Percentiles rank a stretch among this genome's conserved stretches.
Conservation (phyloP, 1,140 invertebrate species). For the Centruroides sculpturatus region DNA sequence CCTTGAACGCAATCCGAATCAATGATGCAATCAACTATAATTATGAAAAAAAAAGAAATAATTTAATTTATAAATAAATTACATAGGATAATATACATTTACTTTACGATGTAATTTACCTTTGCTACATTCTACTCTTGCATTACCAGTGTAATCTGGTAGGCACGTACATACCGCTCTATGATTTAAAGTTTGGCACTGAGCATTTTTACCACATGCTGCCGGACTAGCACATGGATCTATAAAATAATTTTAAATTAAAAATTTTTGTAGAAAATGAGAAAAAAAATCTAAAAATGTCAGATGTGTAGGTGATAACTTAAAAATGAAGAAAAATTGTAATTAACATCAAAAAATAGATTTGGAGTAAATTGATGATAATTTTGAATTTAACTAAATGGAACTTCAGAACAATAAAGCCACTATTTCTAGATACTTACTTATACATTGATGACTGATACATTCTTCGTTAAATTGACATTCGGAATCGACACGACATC, state of each 20-base stretch:
- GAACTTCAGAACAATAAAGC: no score
- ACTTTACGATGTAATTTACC: not conserved
- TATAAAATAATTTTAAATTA: constrained; percentile 7
- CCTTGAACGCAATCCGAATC: constrained; percentile 59
- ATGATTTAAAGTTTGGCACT: constrained; percentile 31
- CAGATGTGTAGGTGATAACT: no score
- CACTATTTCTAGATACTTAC: not conserved
- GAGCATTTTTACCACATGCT: constrained; percentile 33
- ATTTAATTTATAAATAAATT: not conserved
- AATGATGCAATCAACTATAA: constrained; percentile 52
- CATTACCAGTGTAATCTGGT: constrained; percentile 43
- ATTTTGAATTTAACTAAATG: no score
- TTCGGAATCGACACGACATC: constrained; percentile 46
- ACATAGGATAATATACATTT: not conserved
- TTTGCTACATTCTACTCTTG: constrained; percentile 24
- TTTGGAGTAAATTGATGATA: no score
- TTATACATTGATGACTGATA: constrained; percentile 54
- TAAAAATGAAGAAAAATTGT: no score
- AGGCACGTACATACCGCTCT: constrained; percentile 40
- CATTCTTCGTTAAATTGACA: constrained; percentile 65
- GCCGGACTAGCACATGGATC: constrained; percentile 47
- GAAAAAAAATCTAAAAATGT: no score
- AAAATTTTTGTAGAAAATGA: no score
- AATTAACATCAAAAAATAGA: no score
- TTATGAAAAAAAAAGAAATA: constrained; percentile 24